Evolutionary conservation across 1,140 invertebrate genomes (phyloP), one percentile per base, ranked within the genome.

Genomic region (Hermetia illucens): DNA sequence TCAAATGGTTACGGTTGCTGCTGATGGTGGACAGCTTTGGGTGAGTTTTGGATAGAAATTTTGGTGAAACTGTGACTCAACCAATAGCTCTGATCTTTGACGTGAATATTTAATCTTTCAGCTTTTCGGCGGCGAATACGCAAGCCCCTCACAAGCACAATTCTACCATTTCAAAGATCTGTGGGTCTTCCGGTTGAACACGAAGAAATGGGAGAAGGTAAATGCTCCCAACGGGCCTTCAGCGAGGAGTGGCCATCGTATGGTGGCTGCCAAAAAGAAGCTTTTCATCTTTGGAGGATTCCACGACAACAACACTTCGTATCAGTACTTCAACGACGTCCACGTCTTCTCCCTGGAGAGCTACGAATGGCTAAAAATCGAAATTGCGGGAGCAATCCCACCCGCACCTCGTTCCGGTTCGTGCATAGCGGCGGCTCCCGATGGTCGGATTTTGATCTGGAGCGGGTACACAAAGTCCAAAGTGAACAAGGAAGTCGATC

Each of bases 121-220:
- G 71, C 52, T 94, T 24, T 94, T 94, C 72, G 90, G 90, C 16
- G 91, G 91, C 5, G 91, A 96, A 68, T 94, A 85, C 64, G 78
- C 84, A 1, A 91, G 82, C 60, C 80, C 82, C 2, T 79, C 81
- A 0, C 85, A 93, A 52, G 79, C 82, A 21, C 90, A 94, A 58
- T 95, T 93, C 61, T 82, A 92, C 61, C 91, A 96, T 57, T 95
- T 91, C 53, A 80, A 78, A 60, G 90, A 96, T 59, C 64, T 96
- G 0, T 95, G 90, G 89, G 73, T 87, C 15, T 88, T 77, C 54
- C 76, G 82, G 53, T 39, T 74, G 1, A 70, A 71, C 32, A 73
- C 76, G 1, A 87, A 82, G 48, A 77, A 78, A 59, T 96, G 91
- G 91, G 79, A 91, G 48, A 90, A 92, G 68, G 73, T 92, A 39